A percentile compares a stretch with the other conserved stretches of the same genome.
phyloP scores from a whole-genome alignment of 1,140 invertebrate genomes.

The Drosophila sechellia region DNA sequence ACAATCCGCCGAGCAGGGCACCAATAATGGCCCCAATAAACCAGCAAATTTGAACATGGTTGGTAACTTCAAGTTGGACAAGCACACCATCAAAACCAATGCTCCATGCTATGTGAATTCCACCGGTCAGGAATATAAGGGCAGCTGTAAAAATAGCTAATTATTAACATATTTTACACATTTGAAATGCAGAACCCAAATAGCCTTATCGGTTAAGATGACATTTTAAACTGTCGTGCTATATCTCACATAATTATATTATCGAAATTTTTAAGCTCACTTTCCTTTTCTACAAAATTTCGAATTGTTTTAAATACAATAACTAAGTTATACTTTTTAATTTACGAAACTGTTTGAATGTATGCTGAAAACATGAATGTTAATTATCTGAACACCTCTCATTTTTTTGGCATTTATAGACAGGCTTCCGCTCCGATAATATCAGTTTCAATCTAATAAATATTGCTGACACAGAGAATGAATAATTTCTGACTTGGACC shows the following conservation, averaged over 20 bases:
- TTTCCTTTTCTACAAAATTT: too few relatives aligned
- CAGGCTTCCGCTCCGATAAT: conserved; percentile 3
- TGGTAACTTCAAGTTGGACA: conserved; percentile 26
- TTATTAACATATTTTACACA: background rate
- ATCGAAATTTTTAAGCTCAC: too few relatives aligned
- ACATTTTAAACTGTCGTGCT: background rate
- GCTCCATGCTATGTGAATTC: conserved; percentile 74
- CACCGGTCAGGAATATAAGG: conserved; percentile 61
- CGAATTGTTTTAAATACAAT: too few relatives aligned
- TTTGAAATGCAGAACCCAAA: background rate
- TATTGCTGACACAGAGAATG: background rate
- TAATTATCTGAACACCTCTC: background rate
- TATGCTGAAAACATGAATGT: background rate
- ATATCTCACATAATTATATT: background rate
- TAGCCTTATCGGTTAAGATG: conserved; percentile 3
- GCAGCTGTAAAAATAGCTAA: conserved; percentile 33
- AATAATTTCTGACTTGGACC: conserved; percentile 3
- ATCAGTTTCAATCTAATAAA: background rate
- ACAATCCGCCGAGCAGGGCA: conserved; percentile 20
- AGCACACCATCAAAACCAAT: conserved; percentile 47
- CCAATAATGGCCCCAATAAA: conserved; percentile 63
- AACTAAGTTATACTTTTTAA: too few relatives aligned
- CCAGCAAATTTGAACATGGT: conserved; percentile 59
- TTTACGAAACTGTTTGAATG: too few relatives aligned
- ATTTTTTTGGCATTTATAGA: conserved; percentile 2